Percentiles rank a stretch among this genome's conserved stretches.
Conservation (phyloP, 1,140 invertebrate species). For the Globodera ellingtonae region DNA sequence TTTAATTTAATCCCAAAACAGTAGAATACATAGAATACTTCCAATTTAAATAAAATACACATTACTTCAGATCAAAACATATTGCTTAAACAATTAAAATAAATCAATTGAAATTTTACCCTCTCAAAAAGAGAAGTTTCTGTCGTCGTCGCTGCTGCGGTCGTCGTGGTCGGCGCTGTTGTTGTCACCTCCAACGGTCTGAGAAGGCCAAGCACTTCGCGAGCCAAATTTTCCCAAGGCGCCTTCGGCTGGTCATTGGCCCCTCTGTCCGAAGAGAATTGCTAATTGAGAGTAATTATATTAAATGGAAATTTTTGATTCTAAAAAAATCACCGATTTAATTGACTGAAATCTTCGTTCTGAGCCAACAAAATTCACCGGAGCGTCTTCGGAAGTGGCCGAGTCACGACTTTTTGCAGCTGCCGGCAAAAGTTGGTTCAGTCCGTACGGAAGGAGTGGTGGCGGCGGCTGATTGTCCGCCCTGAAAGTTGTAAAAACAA, state of each 20-base stretch:
- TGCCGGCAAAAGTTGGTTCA: conserved; percentile 1
- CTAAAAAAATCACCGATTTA: background rate
- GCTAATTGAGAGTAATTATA: background rate
- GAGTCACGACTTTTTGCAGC: background rate
- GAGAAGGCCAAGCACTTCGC: conserved; percentile 40
- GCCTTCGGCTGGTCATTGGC: conserved; percentile 9
- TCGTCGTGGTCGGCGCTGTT: conserved; percentile 30
- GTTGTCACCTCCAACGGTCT: conserved; percentile 25
- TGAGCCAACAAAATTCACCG: background rate
- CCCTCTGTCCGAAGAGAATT: background rate
- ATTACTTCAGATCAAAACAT: too few relatives aligned
- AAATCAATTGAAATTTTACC: background rate
- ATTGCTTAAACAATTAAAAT: background rate
- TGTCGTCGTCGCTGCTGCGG: conserved; percentile 24
- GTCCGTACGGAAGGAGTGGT: background rate
- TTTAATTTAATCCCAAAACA: background rate
- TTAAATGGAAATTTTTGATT: too few relatives aligned
- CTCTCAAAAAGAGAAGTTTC: conserved; percentile 8
- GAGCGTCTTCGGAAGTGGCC: background rate
- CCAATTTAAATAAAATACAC: background rate
- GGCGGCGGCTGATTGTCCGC: background rate
- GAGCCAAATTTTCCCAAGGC: conserved; percentile 33
- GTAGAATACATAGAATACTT: conserved; percentile 17
- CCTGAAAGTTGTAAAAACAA: background rate
- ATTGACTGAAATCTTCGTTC: background rate